These are phyloP conservation scores for Prionace glauca DNA, from an alignment of 2,797 vertebrate species.

Conservation along the genomic window DNA sequence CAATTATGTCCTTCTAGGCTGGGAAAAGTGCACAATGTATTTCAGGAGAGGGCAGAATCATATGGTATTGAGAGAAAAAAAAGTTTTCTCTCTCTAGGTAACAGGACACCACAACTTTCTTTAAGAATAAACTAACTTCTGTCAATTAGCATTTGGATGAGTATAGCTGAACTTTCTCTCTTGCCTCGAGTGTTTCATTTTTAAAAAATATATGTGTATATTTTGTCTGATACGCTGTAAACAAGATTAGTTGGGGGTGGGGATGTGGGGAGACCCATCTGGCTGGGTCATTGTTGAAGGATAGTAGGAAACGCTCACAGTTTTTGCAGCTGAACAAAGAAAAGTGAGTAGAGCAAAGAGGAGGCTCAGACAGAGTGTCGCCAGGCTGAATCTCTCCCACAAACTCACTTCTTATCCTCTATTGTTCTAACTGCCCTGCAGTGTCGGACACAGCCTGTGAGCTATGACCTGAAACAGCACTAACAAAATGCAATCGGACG, in stretches of 20 bases:
- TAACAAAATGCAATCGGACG: slow-evolving; percentile 24
- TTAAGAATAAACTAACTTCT: slow-evolving; percentile 40
- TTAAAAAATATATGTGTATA: slow-evolving; percentile 40
- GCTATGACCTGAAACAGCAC: slow-evolving; percentile 32
- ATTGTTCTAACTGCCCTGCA: slow-evolving; percentile 63
- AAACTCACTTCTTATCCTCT: slow-evolving; percentile 68
- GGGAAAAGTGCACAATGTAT: slow-evolving; percentile 1
- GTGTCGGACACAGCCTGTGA: slow-evolving; percentile 28
- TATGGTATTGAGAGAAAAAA: neutral
- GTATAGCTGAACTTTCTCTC: slow-evolving; percentile 41
- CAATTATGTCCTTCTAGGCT: neutral
- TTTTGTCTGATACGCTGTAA: slow-evolving; percentile 74
- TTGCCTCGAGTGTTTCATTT: slow-evolving; percentile 64
- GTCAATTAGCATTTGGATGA: slow-evolving; percentile 41
- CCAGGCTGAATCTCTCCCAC: slow-evolving; percentile 80
- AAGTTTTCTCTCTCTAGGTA: neutral
- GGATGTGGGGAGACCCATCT: slow-evolving; percentile 67
- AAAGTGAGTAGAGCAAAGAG: slow-evolving; percentile 68
- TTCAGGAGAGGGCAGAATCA: neutral
- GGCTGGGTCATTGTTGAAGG: slow-evolving; percentile 78
- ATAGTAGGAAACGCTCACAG: slow-evolving; percentile 81
- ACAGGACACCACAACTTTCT: neutral
- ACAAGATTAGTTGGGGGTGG: slow-evolving; percentile 60
- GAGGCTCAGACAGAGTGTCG: slow-evolving; percentile 75
- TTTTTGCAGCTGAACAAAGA: slow-evolving; percentile 83